Evolutionary conservation across 2,797 vertebrate species (phyloP).

Genomic region (Eulemur mongoz): DNA sequence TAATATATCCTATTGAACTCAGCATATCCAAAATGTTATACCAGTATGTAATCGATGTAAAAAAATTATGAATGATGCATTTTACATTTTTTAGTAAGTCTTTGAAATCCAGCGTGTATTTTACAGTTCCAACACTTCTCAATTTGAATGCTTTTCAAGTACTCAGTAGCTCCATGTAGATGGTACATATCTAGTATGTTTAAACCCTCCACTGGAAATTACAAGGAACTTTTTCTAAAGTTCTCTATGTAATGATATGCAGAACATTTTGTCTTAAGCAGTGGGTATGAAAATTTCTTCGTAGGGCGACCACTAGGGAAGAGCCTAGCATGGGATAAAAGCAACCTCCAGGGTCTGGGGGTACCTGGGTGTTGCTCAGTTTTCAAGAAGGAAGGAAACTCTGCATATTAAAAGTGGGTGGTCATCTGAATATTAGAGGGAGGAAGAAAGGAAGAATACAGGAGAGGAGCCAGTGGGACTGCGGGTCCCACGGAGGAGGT

Average conservation of each 20-base stretch:
- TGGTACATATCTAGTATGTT: background rate
- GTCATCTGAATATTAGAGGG: background rate
- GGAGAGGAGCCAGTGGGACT: background rate
- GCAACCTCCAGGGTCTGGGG: background rate
- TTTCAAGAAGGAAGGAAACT: background rate
- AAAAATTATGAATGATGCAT: background rate
- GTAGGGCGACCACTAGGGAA: background rate
- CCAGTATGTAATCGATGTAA: background rate
- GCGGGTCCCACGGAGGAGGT: background rate
- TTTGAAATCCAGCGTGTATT: background rate
- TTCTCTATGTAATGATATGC: background rate
- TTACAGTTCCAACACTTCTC: background rate
- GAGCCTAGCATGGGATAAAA: background rate
- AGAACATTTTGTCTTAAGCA: constrained; percentile 21
- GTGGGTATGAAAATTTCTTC: background rate
- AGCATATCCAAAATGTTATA: background rate
- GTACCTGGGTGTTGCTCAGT: background rate
- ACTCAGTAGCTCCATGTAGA: background rate
- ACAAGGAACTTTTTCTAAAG: background rate
- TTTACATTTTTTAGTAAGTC: background rate
- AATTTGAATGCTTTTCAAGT: constrained; percentile 40
- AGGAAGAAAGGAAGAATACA: background rate
- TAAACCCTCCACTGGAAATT: constrained; percentile 34
- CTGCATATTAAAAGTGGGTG: background rate
- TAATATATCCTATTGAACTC: background rate